These are phyloP conservation scores for Lithophane semibrunnea DNA, from an alignment of 2,888 invertebrate species.

Conservation along the genomic window DNA sequence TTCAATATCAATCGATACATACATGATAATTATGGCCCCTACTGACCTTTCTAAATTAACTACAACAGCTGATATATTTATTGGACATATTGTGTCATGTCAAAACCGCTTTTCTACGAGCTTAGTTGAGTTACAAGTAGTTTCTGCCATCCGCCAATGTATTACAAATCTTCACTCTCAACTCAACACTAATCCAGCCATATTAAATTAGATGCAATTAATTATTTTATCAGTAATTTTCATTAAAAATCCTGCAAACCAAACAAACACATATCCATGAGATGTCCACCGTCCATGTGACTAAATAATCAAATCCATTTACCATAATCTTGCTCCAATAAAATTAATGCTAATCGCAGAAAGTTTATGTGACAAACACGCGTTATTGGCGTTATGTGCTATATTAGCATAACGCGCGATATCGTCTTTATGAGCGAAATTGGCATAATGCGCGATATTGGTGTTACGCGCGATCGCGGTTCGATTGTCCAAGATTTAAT, in stretches of 20 bases:
- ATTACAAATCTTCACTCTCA: not conserved
- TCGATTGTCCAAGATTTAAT: constrained; percentile 73
- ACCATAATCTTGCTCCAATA: not conserved
- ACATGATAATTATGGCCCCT: constrained; percentile 9
- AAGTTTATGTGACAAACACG: not conserved
- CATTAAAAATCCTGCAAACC: not conserved
- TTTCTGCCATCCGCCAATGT: not conserved
- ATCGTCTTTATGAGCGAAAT: constrained; percentile 1
- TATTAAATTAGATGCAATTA: no score
- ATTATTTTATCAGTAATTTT: not conserved
- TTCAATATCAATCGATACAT: constrained; percentile 33
- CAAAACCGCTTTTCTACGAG: not conserved
- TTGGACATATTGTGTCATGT: constrained; percentile 3
- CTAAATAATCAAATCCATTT: not conserved
- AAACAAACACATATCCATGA: no score
- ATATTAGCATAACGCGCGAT: constrained; percentile 8
- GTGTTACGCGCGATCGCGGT: constrained; percentile 66
- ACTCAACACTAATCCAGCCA: not conserved
- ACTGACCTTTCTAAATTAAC: constrained; percentile 45
- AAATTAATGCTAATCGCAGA: constrained; percentile 10
- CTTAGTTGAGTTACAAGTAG: not conserved
- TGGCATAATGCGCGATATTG: constrained; percentile 16
- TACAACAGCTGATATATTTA: constrained; percentile 25
- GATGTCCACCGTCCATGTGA: not conserved
- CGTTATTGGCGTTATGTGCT: not conserved